These are phyloP conservation scores for Ganaspis brasiliensis DNA, from an alignment of 2,888 invertebrate species.

Conservation along the genomic window DNA sequence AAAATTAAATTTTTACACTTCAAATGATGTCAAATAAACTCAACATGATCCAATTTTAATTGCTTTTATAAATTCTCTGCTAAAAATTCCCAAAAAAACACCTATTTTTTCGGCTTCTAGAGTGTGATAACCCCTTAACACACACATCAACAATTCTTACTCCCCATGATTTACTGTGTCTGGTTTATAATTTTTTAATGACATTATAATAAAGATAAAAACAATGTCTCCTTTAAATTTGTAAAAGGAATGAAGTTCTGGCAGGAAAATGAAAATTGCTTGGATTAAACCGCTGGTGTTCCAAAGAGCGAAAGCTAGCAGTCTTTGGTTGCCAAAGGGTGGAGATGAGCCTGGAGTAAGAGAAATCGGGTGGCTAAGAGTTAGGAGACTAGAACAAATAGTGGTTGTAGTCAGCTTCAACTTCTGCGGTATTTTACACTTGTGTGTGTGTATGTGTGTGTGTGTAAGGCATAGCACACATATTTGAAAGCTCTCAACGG, in stretches of 20 bases:
- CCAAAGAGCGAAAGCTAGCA: constrained; percentile 16
- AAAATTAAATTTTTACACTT: too few relatives aligned
- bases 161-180: too few relatives aligned
- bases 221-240: not conserved
- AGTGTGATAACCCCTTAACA: too few relatives aligned
- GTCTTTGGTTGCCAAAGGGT: constrained; percentile 12
- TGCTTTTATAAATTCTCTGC: too few relatives aligned
- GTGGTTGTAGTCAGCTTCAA: constrained; percentile 75
- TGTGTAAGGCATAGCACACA: not conserved
- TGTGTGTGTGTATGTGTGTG: constrained; percentile 47
- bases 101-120: too few relatives aligned
- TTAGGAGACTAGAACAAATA: constrained; percentile 71
- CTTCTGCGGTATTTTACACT: constrained; percentile 72
- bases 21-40: too few relatives aligned
- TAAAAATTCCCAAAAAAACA: too few relatives aligned
- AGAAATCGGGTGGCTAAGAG: constrained; percentile 59
- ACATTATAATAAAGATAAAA: not conserved
- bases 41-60: too few relatives aligned
- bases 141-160: too few relatives aligned
- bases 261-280: constrained; percentile 1
- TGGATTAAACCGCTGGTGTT: constrained; percentile 8
- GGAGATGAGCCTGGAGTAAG: constrained; percentile 30
- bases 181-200: too few relatives aligned
- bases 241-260: not conserved
- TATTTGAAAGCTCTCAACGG: constrained; percentile 39